A percentile compares a stretch with the other conserved stretches of the same genome.
Conservation (phyloP, 2,888 invertebrate species). For the Hypena proboscidalis region DNA sequence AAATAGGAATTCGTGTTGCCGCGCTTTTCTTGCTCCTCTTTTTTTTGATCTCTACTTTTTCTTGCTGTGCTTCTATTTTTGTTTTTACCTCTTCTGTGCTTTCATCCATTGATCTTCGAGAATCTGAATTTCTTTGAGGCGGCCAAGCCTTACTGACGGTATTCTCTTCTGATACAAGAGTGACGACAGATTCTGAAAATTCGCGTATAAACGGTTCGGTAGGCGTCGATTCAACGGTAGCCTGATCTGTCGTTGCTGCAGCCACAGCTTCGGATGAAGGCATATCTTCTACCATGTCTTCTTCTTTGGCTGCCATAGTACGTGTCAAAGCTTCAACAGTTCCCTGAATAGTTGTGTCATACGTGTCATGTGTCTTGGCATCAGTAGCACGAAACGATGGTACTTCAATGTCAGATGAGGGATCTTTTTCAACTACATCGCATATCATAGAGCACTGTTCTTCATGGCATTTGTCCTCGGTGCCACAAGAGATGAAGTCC, state of each 20-base stretch:
- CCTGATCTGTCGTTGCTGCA: background rate
- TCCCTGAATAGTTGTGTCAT: slow-evolving; percentile 15
- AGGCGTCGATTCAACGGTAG: background rate
- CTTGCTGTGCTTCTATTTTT: slow-evolving; percentile 51
- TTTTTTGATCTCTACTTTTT: slow-evolving; percentile 21
- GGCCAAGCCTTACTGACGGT: slow-evolving; percentile 42
- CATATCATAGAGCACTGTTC: slow-evolving; percentile 61
- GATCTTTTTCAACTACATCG: slow-evolving; percentile 62
- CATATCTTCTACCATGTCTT: background rate
- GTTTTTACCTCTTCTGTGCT: slow-evolving; percentile 34
- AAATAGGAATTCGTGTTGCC: slow-evolving; percentile 33
- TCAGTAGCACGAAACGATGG: too few species aligned
- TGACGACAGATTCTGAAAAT: too few species aligned
- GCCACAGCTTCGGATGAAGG: background rate
- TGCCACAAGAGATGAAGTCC: slow-evolving; percentile 64
- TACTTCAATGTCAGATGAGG: slow-evolving; percentile 8
- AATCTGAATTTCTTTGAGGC: slow-evolving; percentile 36
- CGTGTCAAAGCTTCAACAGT: slow-evolving; percentile 1
- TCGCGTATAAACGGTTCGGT: too few species aligned
- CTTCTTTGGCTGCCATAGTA: slow-evolving; percentile 13
- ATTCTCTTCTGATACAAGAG: slow-evolving; percentile 5
- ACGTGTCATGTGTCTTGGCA: too few species aligned
- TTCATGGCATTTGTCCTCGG: slow-evolving; percentile 59
- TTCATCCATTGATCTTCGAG: slow-evolving; percentile 32
- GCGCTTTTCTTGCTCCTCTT: slow-evolving; percentile 11